A percentile compares a stretch with the other conserved stretches of the same genome.
phyloP scores from a whole-genome alignment of 2,888 invertebrate species.

The Chymomyza amoena region DNA sequence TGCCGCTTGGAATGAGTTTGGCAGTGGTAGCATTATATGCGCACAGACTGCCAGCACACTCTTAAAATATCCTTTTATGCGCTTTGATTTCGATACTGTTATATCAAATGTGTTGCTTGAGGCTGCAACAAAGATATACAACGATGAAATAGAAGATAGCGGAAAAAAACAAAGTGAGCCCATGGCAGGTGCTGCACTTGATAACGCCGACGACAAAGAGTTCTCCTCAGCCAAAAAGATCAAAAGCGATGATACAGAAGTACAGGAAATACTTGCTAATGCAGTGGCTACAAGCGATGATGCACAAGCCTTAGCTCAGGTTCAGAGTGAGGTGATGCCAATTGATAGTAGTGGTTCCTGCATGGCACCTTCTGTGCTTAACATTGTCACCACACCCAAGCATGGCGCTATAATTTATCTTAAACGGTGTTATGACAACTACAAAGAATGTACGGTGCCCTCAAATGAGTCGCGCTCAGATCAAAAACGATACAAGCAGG shows the following conservation, averaged over 20 bases:
- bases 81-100: constrained; percentile 79
- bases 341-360: constrained; percentile 33
- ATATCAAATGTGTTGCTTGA: constrained; percentile 82
- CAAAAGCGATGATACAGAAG: constrained; percentile 78
- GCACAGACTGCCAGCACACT: constrained; percentile 81
- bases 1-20: constrained; percentile 85
- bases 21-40: constrained; percentile 81
- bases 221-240: constrained; percentile 79
- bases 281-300: constrained; percentile 51
- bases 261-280: constrained; percentile 76
- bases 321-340: background rate
- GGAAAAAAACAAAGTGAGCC: constrained; percentile 17
- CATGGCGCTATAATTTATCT: constrained; percentile 75
- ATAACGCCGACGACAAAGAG: constrained; percentile 47
- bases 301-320: constrained; percentile 17
- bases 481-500: constrained; percentile 28
- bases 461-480: background rate
- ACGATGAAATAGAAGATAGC: constrained; percentile 61
- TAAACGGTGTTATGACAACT: constrained; percentile 72
- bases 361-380: constrained; percentile 39
- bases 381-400: constrained; percentile 55
- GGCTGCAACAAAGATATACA: constrained; percentile 78
- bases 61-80: constrained; percentile 80
- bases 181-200: background rate
- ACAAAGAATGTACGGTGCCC: constrained; percentile 34